phyloP scores from a whole-genome alignment of 2,888 invertebrate genomes.

The Altica lythri region DNA sequence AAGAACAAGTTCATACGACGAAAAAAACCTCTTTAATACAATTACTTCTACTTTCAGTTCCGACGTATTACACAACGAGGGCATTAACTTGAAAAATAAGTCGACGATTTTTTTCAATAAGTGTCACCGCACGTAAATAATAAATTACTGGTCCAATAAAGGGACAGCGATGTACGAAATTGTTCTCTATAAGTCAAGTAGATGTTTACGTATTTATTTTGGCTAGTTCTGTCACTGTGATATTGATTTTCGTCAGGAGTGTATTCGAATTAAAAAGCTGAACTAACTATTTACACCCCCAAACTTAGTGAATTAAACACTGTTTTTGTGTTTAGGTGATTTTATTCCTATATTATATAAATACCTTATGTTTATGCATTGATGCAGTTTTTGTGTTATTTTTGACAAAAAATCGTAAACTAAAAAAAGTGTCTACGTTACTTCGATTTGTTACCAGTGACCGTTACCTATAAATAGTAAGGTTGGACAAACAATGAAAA shows the following conservation, averaged over 20 bases:
- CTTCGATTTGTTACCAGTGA: too few species aligned
- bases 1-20: slow-evolving; percentile 11
- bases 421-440: too few species aligned
- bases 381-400: too few species aligned
- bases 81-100: slow-evolving; percentile 33
- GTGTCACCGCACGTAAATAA: slow-evolving; percentile 31
- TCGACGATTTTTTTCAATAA: slow-evolving; percentile 34
- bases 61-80: slow-evolving; percentile 21
- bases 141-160: slow-evolving; percentile 34
- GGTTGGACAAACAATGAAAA: too few species aligned
- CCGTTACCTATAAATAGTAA: too few species aligned
- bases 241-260: slow-evolving; percentile 12
- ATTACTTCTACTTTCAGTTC: slow-evolving; percentile 25
- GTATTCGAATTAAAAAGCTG: too few species aligned
- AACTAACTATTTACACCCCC: too few species aligned
- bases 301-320: too few species aligned
- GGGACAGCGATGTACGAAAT: slow-evolving; percentile 30
- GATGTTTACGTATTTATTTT: slow-evolving; percentile 34
- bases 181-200: slow-evolving; percentile 30
- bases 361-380: too few species aligned
- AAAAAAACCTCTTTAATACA: slow-evolving; percentile 23
- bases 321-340: too few species aligned
- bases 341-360: too few species aligned
- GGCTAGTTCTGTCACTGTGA: slow-evolving; percentile 20
- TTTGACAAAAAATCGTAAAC: too few species aligned